Conservation (phyloP, 1,140 invertebrate species). For the Drosophila ficusphila region DNA sequence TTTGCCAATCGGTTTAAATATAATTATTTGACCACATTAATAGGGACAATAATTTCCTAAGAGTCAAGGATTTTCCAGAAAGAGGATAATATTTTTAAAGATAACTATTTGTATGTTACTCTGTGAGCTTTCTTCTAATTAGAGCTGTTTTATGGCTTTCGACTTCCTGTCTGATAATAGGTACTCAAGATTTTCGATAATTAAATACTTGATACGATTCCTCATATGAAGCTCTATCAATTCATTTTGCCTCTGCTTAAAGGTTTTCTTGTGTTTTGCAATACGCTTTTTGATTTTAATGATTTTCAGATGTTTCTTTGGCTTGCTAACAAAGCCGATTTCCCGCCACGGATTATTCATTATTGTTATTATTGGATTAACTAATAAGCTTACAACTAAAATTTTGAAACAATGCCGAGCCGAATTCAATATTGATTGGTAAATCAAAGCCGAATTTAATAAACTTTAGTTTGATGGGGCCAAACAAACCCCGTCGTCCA, state of each 20-base stretch:
- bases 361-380: background rate
- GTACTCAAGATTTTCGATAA: slow-evolving; percentile 30
- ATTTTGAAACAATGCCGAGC: slow-evolving; percentile 16
- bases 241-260: background rate
- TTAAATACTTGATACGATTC: slow-evolving; percentile 26
- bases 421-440: slow-evolving; percentile 56
- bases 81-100: too few species aligned
- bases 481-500: slow-evolving; percentile 14
- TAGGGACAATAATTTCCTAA: too few species aligned
- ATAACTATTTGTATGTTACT: too few species aligned
- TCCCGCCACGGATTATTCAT: slow-evolving; percentile 44
- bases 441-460: slow-evolving; percentile 64
- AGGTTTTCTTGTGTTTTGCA: background rate
- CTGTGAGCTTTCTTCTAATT: background rate
- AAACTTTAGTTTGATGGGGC: slow-evolving; percentile 35
- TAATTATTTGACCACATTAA: too few species aligned
- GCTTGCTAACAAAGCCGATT: slow-evolving; percentile 1
- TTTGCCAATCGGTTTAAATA: background rate
- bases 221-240: background rate
- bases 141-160: background rate
- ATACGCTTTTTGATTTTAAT: slow-evolving; percentile 11
- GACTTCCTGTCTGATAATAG: background rate
- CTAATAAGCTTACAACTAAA: slow-evolving; percentile 1
- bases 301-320: background rate
- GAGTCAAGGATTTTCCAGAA: too few species aligned